Conservation (phyloP, 2,888 invertebrate species). For the Plusia festucae region DNA sequence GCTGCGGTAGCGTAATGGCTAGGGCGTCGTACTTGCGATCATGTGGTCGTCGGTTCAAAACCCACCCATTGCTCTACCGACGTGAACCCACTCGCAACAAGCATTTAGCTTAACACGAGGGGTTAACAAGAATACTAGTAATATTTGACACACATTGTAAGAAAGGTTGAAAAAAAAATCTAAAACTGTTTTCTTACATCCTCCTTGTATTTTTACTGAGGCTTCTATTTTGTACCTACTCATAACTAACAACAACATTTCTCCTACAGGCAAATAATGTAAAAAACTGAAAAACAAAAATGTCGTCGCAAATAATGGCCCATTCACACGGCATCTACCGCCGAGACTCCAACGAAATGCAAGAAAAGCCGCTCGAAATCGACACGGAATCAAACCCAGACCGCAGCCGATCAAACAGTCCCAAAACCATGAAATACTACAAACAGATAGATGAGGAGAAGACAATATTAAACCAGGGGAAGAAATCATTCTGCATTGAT, state of each 20-base stretch:
- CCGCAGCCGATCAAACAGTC: conserved; percentile 78
- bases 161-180: no score
- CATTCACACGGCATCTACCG: conserved; percentile 71
- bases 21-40: no score
- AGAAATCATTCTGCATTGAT: conserved; percentile 97
- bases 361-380: conserved; percentile 77
- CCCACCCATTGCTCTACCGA: no score
- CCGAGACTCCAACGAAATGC: conserved; percentile 70
- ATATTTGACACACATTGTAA: no score
- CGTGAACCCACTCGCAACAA: no score
- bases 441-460: conserved; percentile 72
- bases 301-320: conserved; percentile 64
- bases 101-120: no score
- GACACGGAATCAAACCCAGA: conserved; percentile 78
- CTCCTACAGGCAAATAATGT: conserved; percentile 54
- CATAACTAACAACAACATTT: background rate
- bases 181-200: no score
- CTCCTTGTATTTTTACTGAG: no score
- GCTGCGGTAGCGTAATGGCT: no score
- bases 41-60: no score
- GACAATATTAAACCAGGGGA: conserved; percentile 80
- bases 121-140: no score
- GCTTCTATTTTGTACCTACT: background rate
- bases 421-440: conserved; percentile 81
- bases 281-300: conserved; percentile 21